These are phyloP conservation scores for Gallinago paraguaiae DNA, from an alignment of 2,113 vertebrate species.

Conservation along the genomic window DNA sequence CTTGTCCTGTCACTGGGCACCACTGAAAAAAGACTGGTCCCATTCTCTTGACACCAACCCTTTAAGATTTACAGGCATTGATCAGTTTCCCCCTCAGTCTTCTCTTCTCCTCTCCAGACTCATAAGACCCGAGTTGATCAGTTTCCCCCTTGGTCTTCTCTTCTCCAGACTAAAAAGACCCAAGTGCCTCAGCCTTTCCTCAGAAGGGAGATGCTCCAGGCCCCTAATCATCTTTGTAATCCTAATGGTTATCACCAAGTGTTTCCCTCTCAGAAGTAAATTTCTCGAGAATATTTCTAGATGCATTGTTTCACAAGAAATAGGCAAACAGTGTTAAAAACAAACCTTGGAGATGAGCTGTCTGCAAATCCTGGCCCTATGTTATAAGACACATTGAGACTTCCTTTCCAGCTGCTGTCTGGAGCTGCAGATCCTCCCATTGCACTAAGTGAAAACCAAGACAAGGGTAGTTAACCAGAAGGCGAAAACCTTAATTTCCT, in stretches of 20 bases:
- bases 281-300: background rate
- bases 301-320: background rate
- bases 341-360: conserved; percentile 77
- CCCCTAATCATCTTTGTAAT: no score
- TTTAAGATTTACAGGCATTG: no score
- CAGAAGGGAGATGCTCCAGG: no score
- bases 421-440: conserved; percentile 86
- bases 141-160: no score
- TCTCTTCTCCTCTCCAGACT: no score
- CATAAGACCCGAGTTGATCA: no score
- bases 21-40: no score
- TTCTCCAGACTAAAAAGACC: no score
- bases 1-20: no score
- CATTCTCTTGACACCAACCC: no score
- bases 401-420: conserved; percentile 87
- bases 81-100: no score
- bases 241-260: background rate
- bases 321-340: background rate
- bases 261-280: background rate
- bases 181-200: no score
- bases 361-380: conserved; percentile 87
- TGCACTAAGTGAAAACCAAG: conserved; percentile 66
- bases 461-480: background rate
- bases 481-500: background rate
- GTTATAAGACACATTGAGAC: conserved; percentile 86